Conservation (phyloP, 2,888 invertebrate species). For the Lasioglossum pauxillum region DNA sequence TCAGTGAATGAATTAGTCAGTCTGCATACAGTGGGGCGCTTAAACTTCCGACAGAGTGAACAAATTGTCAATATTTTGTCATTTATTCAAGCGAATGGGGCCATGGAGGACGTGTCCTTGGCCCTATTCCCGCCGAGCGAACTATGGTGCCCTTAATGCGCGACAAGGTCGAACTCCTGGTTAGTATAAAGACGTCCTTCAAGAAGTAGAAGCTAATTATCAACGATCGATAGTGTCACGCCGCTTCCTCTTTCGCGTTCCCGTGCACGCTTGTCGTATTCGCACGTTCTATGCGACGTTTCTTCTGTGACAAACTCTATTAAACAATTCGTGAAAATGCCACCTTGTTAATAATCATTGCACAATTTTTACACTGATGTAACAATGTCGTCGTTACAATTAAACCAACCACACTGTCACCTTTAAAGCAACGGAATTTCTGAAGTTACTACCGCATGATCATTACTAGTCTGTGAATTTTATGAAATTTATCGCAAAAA, state of each 20-base stretch:
- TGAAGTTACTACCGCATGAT: too few relatives aligned
- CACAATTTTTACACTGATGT: too few relatives aligned
- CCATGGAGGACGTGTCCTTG: constrained; percentile 40
- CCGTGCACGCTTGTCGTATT: not conserved
- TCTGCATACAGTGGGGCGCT: not conserved
- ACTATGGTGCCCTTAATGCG: constrained; percentile 48
- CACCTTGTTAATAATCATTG: too few relatives aligned
- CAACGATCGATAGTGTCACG: constrained; percentile 49
- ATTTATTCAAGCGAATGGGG: constrained; percentile 48
- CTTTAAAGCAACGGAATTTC: too few relatives aligned
- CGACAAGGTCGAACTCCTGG: constrained; percentile 45
- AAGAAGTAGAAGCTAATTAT: constrained; percentile 58
- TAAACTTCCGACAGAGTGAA: not conserved
- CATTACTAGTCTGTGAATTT: too few relatives aligned
- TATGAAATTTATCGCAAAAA: too few relatives aligned
- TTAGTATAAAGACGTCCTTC: constrained; percentile 25
- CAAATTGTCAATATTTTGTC: constrained; percentile 48
- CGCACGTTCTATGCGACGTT: not conserved
- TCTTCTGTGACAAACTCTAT: too few relatives aligned
- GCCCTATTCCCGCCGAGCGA: constrained; percentile 36
- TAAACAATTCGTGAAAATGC: not conserved
- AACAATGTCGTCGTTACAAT: too few relatives aligned
- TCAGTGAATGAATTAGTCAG: not conserved
- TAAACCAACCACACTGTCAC: too few relatives aligned
- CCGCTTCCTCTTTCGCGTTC: not conserved